Evolutionary conservation across 2,113 vertebrate species (phyloP).

Genomic region (Nanorana parkeri): DNA sequence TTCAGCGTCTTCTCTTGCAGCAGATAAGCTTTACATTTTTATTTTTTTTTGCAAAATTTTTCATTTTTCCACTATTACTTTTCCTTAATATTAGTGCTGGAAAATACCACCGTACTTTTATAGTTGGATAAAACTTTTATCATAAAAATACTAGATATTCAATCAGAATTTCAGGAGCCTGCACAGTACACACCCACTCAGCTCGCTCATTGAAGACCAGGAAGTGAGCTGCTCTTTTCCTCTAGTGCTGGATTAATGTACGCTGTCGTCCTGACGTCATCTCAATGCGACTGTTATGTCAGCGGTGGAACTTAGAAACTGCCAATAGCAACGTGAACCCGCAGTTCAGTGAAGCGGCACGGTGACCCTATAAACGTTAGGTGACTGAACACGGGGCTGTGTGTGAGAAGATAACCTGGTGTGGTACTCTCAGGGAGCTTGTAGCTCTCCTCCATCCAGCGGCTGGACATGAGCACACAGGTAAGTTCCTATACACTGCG

Average conservation of each 20-base stretch:
- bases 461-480: slow-evolving; percentile 68
- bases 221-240: not conserved
- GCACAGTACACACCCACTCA: not conserved
- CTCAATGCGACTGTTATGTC: not conserved
- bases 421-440: not conserved
- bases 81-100: too few species aligned
- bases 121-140: too few species aligned
- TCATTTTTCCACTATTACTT: too few species aligned
- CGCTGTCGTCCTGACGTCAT: slow-evolving; percentile 19
- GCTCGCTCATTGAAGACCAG: not conserved
- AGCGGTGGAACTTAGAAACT: not conserved
- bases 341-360: not conserved
- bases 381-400: not conserved
- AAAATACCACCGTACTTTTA: too few species aligned
- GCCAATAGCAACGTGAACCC: slow-evolving; percentile 10
- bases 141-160: too few species aligned
- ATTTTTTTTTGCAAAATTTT: too few species aligned
- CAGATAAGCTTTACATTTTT: too few species aligned
- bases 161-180: too few species aligned
- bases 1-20: too few species aligned
- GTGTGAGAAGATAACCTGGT: not conserved
- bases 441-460: not conserved
- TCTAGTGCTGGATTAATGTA: not conserved
- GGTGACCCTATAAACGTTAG: too few species aligned
- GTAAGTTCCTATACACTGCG: slow-evolving; percentile 54